Evolutionary conservation across 1,140 invertebrate genomes (phyloP), one percentile per base, ranked within the genome.

Genomic region (Meloidogyne hapla): DNA sequence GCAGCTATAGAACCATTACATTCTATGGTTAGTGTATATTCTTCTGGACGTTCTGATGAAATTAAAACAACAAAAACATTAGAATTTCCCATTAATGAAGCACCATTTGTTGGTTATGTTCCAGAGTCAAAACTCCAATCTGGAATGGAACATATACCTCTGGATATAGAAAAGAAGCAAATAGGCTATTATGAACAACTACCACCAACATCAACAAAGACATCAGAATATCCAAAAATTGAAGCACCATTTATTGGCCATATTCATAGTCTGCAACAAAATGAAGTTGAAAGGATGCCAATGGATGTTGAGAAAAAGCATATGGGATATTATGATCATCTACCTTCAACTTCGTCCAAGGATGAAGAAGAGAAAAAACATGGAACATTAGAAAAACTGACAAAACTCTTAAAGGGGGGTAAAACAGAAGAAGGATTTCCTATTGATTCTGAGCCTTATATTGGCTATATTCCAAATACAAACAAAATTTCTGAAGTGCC

Each of bases 11-110:
- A 69, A 12, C 67, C 69, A n/a, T 15, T 79, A 5, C 21, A 79
- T 9, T 18, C 26, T 18, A 15, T 18, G 12, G 78, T 79, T 6
- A 68, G 2, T 23, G 62, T 79, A 18, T 79, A 79, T 40, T 67
- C 62, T 23, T 15, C 68, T 2, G 76, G 78, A n/a, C 79, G 77
- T 48, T 79, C 48, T 67, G 77, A 79, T 74, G 77, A 79, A 42
- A 1, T 9, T 42, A 3, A n/a, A 67, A 56, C 48, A 21, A 38
- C 1, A 33, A 23, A 23, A n/a, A 18, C 21, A 5, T 38, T 18
- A 56, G 65, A 25, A 67, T 67, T 67, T 25, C 65, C 65, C 5
- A 25, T 33, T 8, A 42, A 33, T 67, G 65, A 67, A 42, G 21
- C 65, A n/a, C 4, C n/a, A 33, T 66, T 21, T 21, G 38, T 21